Percentiles rank a stretch among this genome's conserved stretches.
phyloP scores from a whole-genome alignment of 2,888 invertebrate genomes.

The Calameuta pallipes region DNA sequence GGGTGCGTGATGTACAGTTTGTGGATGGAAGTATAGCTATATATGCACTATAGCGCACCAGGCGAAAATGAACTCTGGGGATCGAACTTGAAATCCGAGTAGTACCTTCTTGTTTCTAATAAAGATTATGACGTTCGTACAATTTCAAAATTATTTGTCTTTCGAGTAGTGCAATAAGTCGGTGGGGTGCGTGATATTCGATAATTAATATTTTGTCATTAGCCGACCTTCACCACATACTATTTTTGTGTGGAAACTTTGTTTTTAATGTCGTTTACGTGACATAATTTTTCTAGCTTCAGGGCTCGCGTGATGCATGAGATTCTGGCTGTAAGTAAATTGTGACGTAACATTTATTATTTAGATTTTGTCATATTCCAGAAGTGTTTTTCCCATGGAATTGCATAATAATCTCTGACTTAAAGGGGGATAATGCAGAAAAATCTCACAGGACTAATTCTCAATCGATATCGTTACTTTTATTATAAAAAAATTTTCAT shows the following conservation, averaged over 20 bases:
- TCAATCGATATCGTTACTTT: neutral
- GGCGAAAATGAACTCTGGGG: neutral
- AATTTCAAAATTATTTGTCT: neutral
- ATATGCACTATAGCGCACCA: neutral
- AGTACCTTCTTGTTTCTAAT: neutral
- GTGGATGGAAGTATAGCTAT: neutral
- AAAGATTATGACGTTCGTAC: neutral
- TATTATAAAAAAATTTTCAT: neutral
- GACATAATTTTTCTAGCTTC: neutral
- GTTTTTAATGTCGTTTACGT: neutral
- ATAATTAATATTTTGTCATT: neutral
- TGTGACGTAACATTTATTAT: neutral
- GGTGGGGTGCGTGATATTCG: neutral
- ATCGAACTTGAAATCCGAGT: neutral
- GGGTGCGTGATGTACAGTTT: conserved; percentile 16
- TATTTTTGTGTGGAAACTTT: neutral
- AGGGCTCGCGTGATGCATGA: neutral
- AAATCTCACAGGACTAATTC: neutral
- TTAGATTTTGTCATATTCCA: neutral
- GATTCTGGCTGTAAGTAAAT: neutral
- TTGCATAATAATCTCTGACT: neutral
- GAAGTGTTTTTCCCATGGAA: neutral
- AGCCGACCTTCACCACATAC: neutral
- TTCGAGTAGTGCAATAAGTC: neutral
- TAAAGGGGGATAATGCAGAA: neutral